Percentiles rank a stretch among this genome's conserved stretches.
Evolutionary conservation across 2,113 vertebrate genomes (phyloP).

Genomic region (Sphaerodactylus townsendi): DNA sequence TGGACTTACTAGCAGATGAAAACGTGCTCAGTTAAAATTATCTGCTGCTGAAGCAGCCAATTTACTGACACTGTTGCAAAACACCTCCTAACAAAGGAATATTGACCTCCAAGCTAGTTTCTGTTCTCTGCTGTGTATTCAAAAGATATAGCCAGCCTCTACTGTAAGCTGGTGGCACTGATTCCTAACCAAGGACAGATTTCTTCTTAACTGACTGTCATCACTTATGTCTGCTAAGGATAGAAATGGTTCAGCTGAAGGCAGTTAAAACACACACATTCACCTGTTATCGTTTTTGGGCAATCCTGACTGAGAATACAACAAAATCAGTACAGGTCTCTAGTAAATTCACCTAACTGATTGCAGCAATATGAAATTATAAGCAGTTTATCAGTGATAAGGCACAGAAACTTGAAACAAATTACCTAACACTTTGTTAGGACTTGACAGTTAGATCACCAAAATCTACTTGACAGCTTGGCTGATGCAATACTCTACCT

Average conservation of each 20-base stretch:
- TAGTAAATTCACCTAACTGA: not conserved
- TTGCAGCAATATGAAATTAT: not conserved
- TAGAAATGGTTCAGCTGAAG: not conserved
- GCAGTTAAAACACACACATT: too few species aligned
- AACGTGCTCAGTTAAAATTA: not conserved
- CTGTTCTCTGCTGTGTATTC: not conserved
- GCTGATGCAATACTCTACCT: too few species aligned
- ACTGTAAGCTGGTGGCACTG: not conserved
- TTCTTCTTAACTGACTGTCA: not conserved
- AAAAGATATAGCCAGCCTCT: not conserved
- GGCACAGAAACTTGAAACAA: slow-evolving; percentile 20
- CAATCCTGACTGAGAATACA: not conserved
- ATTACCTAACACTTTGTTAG: slow-evolving; percentile 32
- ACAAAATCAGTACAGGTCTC: not conserved
- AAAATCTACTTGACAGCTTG: too few species aligned
- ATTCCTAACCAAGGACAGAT: not conserved
- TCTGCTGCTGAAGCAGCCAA: slow-evolving; percentile 19
- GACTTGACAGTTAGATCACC: too few species aligned
- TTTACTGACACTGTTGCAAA: slow-evolving; percentile 4
- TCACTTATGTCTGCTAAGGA: not conserved
- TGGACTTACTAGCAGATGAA: not conserved
- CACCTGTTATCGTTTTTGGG: too few species aligned
- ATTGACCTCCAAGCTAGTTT: not conserved
- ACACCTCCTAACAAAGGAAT: not conserved
- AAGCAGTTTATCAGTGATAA: slow-evolving; percentile 3